Conservation (phyloP, 1,140 invertebrate genomes). For the Anthonomus grandis region DNA sequence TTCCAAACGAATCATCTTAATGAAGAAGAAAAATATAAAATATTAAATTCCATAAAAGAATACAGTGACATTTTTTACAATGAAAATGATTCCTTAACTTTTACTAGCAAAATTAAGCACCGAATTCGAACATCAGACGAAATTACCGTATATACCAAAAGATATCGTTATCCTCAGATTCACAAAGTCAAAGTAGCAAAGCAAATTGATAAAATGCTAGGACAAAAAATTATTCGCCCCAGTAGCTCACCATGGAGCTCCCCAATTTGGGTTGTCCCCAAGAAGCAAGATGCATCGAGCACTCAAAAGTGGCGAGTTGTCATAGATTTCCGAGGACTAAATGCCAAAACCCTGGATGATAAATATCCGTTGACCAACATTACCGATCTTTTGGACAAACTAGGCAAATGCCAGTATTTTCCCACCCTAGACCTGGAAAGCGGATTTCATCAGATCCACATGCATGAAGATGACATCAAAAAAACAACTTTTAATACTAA, state of each 20-base stretch:
- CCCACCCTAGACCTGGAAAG: constrained; percentile 49
- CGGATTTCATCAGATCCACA: constrained; percentile 49
- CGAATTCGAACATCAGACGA: constrained; percentile 33
- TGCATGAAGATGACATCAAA: constrained; percentile 39
- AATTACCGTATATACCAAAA: constrained; percentile 18
- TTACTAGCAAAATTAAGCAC: background rate
- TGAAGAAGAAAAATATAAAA: constrained; percentile 14
- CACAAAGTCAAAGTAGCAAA: constrained; percentile 17
- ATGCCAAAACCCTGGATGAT: constrained; percentile 3
- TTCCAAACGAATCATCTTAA: no score
- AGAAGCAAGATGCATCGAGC: no score
- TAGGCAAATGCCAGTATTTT: constrained; percentile 47
- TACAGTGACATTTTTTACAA: no score
- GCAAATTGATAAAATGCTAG: constrained; percentile 21
- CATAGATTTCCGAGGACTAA: no score
- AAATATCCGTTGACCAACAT: constrained; percentile 28
- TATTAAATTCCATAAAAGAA: constrained; percentile 18
- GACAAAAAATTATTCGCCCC: constrained; percentile 21
- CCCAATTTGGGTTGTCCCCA: no score
- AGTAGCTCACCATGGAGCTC: no score
- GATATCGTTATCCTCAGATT: constrained; percentile 6
- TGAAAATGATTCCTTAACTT: no score
- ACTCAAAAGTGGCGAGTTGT: no score
- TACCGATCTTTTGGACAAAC: no score
- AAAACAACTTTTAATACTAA: constrained; percentile 52